Evolutionary conservation across 2,113 vertebrate genomes (phyloP).

Genomic region (Condylura cristata): DNA sequence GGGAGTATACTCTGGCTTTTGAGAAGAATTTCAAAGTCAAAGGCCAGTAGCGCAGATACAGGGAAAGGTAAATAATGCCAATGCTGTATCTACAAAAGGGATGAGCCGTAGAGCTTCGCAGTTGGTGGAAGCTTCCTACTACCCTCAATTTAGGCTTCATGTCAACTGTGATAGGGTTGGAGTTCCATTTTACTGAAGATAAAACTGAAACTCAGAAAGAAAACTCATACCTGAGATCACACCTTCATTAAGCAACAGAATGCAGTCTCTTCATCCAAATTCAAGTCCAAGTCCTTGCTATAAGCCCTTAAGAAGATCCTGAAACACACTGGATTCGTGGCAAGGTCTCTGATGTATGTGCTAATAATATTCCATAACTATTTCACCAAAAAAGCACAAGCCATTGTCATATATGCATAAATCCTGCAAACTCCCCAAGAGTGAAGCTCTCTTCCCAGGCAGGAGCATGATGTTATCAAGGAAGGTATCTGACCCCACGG

Average conservation of each 20-base stretch:
- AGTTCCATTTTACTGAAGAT: slow-evolving; percentile 10
- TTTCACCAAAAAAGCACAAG: not conserved
- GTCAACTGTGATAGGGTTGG: not conserved
- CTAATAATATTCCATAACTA: not conserved
- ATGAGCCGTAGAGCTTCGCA: not conserved
- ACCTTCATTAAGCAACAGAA: not conserved
- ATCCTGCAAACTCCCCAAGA: not conserved
- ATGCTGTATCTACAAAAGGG: not conserved
- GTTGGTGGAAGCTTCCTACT: not conserved
- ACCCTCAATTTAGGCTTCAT: slow-evolving; percentile 11
- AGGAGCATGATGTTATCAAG: not conserved
- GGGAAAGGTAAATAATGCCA: not conserved
- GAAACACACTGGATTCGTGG: not conserved
- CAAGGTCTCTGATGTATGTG: not conserved
- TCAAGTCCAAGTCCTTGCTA: slow-evolving; percentile 3
- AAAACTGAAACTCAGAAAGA: slow-evolving; percentile 33
- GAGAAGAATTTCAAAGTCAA: not conserved
- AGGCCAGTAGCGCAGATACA: not conserved
- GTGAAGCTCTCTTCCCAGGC: not conserved
- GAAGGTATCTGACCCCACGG: not conserved
- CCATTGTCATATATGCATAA: not conserved
- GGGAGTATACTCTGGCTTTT: not conserved
- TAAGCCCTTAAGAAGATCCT: not conserved
- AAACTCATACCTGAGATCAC: not conserved
- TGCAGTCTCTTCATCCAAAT: too few species aligned